Evolutionary conservation across 2,113 vertebrate genomes (phyloP).

Genomic region (Gallinago jamesoni): DNA sequence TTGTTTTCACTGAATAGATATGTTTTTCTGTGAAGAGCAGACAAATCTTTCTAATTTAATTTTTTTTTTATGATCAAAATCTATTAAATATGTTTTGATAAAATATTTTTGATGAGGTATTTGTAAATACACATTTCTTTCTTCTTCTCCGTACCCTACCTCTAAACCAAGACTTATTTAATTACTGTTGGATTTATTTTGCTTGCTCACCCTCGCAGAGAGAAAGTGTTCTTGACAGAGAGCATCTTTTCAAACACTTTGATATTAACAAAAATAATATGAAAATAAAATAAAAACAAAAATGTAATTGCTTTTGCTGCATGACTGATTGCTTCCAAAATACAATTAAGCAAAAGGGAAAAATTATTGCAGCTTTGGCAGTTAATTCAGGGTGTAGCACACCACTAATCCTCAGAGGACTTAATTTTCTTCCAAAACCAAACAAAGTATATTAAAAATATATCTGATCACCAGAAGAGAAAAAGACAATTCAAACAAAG

Average conservation of each 20-base stretch:
- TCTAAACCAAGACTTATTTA: not conserved
- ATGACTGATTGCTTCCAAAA: slow-evolving; percentile 47
- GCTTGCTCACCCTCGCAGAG: not conserved
- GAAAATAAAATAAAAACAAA: slow-evolving; percentile 29
- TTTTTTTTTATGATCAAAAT: not conserved
- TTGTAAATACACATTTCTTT: not conserved
- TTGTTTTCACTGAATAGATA: not conserved
- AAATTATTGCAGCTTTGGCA: slow-evolving; percentile 44
- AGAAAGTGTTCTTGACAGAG: not conserved
- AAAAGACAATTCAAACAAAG: slow-evolving; percentile 5
- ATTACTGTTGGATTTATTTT: not conserved
- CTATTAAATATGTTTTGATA: not conserved
- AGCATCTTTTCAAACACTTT: not conserved
- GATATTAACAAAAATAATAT: slow-evolving; percentile 31
- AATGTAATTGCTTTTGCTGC: slow-evolving; percentile 32
- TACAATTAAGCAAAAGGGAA: slow-evolving; percentile 42
- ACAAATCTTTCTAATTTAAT: not conserved
- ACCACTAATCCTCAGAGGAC: not conserved
- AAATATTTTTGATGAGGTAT: not conserved
- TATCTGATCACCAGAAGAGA: slow-evolving; percentile 2
- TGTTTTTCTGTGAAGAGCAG: not conserved
- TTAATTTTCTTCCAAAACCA: slow-evolving; percentile 40
- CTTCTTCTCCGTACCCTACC: not conserved
- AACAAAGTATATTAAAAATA: not conserved
- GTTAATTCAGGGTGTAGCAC: slow-evolving; percentile 9